Percentiles rank a stretch among this genome's conserved stretches.
These are phyloP conservation scores for Lasioglossum albipes DNA, from an alignment of 1,140 invertebrate genomes.

Conservation along the genomic window DNA sequence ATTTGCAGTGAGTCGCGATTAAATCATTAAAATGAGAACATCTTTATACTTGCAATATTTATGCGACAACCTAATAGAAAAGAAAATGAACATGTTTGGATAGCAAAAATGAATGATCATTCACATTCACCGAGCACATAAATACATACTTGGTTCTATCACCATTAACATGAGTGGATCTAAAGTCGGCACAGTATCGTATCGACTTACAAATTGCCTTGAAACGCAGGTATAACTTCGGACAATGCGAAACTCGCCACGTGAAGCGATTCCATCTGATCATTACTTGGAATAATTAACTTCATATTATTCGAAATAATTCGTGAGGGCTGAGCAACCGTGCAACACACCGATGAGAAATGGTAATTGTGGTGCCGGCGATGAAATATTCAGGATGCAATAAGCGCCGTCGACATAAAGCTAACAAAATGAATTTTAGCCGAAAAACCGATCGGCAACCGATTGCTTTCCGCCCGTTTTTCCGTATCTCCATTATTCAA, in stretches of 20 bases:
- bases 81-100: too few species aligned
- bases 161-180: neutral
- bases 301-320: constrained; percentile 57
- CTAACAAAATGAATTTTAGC: constrained; percentile 36
- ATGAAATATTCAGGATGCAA: constrained; percentile 46
- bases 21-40: too few species aligned
- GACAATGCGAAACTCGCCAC: constrained; percentile 13
- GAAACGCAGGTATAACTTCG: constrained; percentile 1
- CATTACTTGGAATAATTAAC: constrained; percentile 59
- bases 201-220: constrained; percentile 49
- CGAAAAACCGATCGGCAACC: constrained; percentile 36
- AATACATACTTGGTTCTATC: too few species aligned
- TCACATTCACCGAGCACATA: too few species aligned
- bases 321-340: constrained; percentile 23
- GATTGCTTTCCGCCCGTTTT: constrained; percentile 21
- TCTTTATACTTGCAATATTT: too few species aligned
- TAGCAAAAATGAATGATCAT: too few species aligned
- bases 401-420: constrained; percentile 42
- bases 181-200: neutral
- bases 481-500: constrained; percentile 19
- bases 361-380: constrained; percentile 23
- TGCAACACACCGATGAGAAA: constrained; percentile 31
- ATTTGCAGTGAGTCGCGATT: too few species aligned
- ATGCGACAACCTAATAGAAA: too few species aligned
- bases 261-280: constrained; percentile 47